These are phyloP conservation scores for Phrynocephalus forsythii DNA, from an alignment of 2,797 vertebrate species.

Conservation along the genomic window DNA sequence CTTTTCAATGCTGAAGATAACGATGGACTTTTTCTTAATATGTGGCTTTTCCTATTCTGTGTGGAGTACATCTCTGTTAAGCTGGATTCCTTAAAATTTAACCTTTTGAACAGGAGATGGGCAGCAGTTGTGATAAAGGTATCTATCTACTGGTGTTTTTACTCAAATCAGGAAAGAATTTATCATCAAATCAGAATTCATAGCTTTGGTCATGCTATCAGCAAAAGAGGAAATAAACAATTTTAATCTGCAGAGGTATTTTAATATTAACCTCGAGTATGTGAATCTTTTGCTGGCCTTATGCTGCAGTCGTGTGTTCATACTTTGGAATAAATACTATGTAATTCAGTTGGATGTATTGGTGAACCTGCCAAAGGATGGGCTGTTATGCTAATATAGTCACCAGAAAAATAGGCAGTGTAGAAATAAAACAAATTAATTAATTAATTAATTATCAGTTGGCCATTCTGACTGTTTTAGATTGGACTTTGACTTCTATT, in stretches of 20 bases:
- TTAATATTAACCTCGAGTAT: slow-evolving; percentile 58
- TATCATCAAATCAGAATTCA: slow-evolving; percentile 67
- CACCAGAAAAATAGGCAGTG: too few species aligned
- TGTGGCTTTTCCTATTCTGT: slow-evolving; percentile 69
- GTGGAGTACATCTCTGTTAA: slow-evolving; percentile 73
- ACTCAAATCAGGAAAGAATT: slow-evolving; percentile 37
- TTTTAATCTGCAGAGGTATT: slow-evolving; percentile 76
- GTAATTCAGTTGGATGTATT: neutral
- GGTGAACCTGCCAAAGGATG: neutral
- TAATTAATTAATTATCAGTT: slow-evolving; percentile 42
- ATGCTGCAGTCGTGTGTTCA: neutral
- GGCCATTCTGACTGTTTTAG: slow-evolving; percentile 44
- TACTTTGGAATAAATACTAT: neutral
- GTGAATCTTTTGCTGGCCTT: slow-evolving; percentile 48
- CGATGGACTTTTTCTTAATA: slow-evolving; percentile 77
- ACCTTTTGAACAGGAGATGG: slow-evolving; percentile 86
- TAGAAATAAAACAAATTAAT: too few species aligned
- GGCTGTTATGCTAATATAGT: neutral
- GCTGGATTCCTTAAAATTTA: slow-evolving; percentile 78
- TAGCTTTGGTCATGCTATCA: slow-evolving; percentile 71
- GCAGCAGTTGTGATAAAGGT: slow-evolving; percentile 97
- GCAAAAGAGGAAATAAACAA: slow-evolving; percentile 72
- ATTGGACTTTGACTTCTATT: slow-evolving; percentile 74
- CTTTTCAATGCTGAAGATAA: slow-evolving; percentile 74
- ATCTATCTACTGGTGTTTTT: slow-evolving; percentile 70